phyloP scores from a whole-genome alignment of 2,888 invertebrate genomes.

The Cryptocephalus moraei region DNA sequence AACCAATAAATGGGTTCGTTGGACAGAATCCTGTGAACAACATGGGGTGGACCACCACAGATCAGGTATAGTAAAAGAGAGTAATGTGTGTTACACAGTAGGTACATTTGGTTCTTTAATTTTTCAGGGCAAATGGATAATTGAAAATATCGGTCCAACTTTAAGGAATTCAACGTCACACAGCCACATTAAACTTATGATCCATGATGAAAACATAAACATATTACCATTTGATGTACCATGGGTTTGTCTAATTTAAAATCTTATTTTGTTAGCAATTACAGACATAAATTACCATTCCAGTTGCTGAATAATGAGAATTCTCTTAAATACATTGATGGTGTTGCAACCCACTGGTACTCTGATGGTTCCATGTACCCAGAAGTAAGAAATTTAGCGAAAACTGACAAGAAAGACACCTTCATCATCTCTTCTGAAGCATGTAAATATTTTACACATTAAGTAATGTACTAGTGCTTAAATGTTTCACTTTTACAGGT shows the following conservation, averaged over 20 bases:
- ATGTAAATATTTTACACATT: conserved; percentile 53
- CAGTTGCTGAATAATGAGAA: conserved; percentile 1
- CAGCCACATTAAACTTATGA: conserved; percentile 55
- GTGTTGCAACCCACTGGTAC: conserved; percentile 76
- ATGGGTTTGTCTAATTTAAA: conserved; percentile 8
- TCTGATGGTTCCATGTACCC: conserved; percentile 49
- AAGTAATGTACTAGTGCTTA: too few relatives aligned
- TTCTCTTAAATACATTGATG: conserved; percentile 50
- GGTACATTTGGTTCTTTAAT: too few relatives aligned
- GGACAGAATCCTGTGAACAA: conserved; percentile 8
- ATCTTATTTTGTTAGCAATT: too few relatives aligned
- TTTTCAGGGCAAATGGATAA: conserved; percentile 56
- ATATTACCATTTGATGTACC: conserved; percentile 42
- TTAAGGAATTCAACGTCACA: conserved; percentile 47
- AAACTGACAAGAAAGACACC: conserved; percentile 52
- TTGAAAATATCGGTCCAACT: conserved; percentile 63
- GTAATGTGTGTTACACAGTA: too few relatives aligned
- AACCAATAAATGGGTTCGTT: conserved; percentile 50
- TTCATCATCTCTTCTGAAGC: conserved; percentile 72
- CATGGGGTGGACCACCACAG: conserved; percentile 12
- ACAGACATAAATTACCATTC: background rate
- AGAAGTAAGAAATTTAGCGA: conserved; percentile 47
- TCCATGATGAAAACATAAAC: conserved; percentile 65
- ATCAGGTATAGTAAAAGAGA: background rate
- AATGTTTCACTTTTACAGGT: too few relatives aligned